Conservation (phyloP, 2,113 vertebrate species). For the Lampris incognitus region DNA sequence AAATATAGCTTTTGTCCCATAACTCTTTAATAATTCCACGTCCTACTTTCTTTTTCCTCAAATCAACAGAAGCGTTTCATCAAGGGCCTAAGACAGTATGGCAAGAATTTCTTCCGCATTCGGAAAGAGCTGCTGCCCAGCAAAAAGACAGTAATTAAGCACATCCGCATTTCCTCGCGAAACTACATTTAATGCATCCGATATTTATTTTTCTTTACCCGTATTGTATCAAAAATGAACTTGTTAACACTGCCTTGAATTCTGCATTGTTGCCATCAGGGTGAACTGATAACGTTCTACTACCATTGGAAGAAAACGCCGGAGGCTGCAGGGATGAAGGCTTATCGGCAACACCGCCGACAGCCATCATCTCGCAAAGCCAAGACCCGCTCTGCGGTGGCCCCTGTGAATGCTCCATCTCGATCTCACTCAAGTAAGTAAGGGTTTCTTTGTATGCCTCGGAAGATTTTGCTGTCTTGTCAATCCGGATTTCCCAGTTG, state of each 20-base stretch:
- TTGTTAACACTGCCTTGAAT: conserved; percentile 1
- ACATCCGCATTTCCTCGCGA: not conserved
- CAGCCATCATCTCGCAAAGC: conserved; percentile 97
- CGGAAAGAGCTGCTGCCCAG: conserved; percentile 92
- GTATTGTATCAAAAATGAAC: conserved; percentile 16
- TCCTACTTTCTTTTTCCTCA: conserved; percentile 9
- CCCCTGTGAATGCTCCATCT: conserved; percentile 89
- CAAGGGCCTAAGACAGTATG: conserved; percentile 96
- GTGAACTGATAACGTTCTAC: conserved; percentile 97
- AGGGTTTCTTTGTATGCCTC: conserved; percentile 35
- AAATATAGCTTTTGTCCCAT: not conserved
- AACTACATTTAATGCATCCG: not conserved
- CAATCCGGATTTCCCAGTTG: not conserved
- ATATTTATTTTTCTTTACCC: not conserved
- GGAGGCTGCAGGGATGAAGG: conserved; percentile 93
- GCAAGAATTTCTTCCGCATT: conserved; percentile 99
- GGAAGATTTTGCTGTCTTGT: not conserved
- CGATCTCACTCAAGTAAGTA: conserved; percentile 93
- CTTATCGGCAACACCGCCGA: conserved; percentile 93
- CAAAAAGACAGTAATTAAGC: conserved; percentile 89
- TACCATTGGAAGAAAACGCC: conserved; percentile 99
- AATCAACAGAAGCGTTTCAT: conserved; percentile 92
- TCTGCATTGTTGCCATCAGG: conserved; percentile 79
- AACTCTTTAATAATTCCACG: not conserved
- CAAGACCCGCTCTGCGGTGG: conserved; percentile 93